Evolutionary conservation across 2,797 vertebrate species (phyloP).

Genomic region (Hemitrygon akajei): DNA sequence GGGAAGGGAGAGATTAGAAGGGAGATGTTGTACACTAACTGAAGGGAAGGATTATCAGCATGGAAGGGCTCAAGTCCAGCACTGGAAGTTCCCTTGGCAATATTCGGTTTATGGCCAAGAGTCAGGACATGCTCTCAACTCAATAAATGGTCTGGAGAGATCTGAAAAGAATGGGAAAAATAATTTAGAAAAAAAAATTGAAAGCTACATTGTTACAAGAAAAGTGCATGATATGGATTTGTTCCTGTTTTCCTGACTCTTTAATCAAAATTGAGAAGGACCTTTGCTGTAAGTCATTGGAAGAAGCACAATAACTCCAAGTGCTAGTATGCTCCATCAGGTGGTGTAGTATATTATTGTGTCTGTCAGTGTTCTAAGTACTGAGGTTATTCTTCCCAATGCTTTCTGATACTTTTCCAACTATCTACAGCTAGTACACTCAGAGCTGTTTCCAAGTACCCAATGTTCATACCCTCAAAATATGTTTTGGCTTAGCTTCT

Average conservation of each 20-base stretch:
- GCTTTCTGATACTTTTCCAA: neutral
- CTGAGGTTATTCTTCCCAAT: neutral
- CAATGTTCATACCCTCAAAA: constrained; percentile 11
- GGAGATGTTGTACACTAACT: neutral
- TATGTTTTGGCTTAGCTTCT: neutral
- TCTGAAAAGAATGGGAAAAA: neutral
- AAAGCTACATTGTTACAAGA: neutral
- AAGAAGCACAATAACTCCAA: neutral
- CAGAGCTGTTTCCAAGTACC: constrained; percentile 28
- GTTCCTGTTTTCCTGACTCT: neutral
- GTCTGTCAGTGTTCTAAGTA: neutral
- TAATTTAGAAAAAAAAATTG: neutral
- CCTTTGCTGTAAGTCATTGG: neutral
- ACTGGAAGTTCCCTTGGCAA: neutral
- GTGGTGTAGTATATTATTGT: neutral
- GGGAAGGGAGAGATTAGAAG: neutral
- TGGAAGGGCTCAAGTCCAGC: neutral
- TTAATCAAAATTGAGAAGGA: neutral
- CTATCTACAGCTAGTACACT: neutral
- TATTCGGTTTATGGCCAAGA: neutral
- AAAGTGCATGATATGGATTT: neutral
- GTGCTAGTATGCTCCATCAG: neutral
- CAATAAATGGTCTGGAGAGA: neutral
- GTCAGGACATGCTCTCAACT: neutral
- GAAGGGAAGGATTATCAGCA: neutral